Percentiles rank a stretch among this genome's conserved stretches.
phyloP scores from a whole-genome alignment of 35 echinoderm and acorn worm species.

The Ophioderma brevispina region DNA sequence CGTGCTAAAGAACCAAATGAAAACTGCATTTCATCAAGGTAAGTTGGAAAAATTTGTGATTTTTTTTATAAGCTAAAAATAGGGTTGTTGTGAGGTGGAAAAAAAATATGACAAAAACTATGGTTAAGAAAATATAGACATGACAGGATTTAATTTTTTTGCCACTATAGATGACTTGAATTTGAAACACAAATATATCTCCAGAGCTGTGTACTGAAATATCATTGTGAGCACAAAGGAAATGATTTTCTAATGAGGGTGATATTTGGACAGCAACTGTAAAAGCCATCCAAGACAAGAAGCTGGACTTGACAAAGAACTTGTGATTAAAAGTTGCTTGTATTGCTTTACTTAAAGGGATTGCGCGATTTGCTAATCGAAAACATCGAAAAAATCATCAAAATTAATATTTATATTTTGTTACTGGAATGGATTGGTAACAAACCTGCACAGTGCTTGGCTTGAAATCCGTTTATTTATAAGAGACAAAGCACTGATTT shows the following conservation, averaged over 20 bases:
- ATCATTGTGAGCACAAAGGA: background rate
- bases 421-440: too few relatives aligned
- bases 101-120: background rate
- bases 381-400: too few relatives aligned
- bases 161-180: background rate
- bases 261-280: too few relatives aligned
- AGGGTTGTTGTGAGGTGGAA: background rate
- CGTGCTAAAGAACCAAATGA: background rate
- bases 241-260: background rate
- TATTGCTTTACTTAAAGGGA: too few relatives aligned
- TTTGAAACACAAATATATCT: background rate
- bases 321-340: too few relatives aligned
- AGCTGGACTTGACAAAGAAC: too few relatives aligned
- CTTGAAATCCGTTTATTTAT: too few relatives aligned
- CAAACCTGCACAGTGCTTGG: too few relatives aligned
- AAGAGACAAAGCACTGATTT: too few relatives aligned
- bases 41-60: background rate
- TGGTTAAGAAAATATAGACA: background rate
- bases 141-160: background rate
- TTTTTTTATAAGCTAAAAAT: background rate
- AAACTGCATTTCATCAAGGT: background rate
- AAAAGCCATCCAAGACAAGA: too few relatives aligned
- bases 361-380: too few relatives aligned
- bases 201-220: background rate
- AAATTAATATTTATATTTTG: too few relatives aligned